A percentile compares a stretch with the other conserved stretches of the same genome.
Evolutionary conservation across 2,113 vertebrate genomes (phyloP).

Genomic region (Trinectes maculatus): DNA sequence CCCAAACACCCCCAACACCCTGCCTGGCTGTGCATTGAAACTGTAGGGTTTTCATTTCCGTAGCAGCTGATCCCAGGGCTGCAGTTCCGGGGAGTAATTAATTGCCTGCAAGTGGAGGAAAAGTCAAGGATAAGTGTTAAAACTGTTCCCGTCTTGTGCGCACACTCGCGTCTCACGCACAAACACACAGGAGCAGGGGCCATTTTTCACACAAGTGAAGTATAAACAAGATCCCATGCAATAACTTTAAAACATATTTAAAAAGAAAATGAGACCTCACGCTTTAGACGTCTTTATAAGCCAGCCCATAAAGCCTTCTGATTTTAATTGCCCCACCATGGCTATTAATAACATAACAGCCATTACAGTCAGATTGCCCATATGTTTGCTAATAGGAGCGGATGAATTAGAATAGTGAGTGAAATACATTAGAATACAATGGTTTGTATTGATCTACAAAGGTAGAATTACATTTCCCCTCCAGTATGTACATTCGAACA

Average conservation of each 20-base stretch:
- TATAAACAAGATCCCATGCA: constrained; percentile 49
- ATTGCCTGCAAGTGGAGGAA: constrained; percentile 64
- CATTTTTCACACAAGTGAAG: constrained; percentile 46
- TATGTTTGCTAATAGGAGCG: constrained; percentile 78
- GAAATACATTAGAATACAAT: constrained; percentile 71
- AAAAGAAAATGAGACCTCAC: constrained; percentile 58
- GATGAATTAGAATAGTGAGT: constrained; percentile 72
- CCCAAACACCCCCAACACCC: constrained; percentile 14
- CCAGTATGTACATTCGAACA: constrained; percentile 46
- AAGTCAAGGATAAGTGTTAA: constrained; percentile 72
- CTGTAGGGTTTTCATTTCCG: constrained; percentile 59
- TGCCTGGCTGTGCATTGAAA: constrained; percentile 44
- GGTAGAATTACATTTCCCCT: constrained; percentile 60
- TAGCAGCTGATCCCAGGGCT: constrained; percentile 58
- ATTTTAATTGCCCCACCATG: constrained; percentile 81
- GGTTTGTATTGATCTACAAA: constrained; percentile 73
- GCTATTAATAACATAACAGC: constrained; percentile 80
- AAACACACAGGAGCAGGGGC: constrained; percentile 39
- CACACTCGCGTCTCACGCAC: constrained; percentile 34
- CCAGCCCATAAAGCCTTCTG: constrained; percentile 72
- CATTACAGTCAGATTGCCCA: constrained; percentile 64
- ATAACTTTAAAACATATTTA: no score
- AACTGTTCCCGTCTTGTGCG: constrained; percentile 47
- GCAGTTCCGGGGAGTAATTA: constrained; percentile 66
- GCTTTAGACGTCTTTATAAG: constrained; percentile 81